A percentile compares a stretch with the other conserved stretches of the same genome.
Conservation (phyloP, 1,140 invertebrate species). For the Ericerus pela region DNA sequence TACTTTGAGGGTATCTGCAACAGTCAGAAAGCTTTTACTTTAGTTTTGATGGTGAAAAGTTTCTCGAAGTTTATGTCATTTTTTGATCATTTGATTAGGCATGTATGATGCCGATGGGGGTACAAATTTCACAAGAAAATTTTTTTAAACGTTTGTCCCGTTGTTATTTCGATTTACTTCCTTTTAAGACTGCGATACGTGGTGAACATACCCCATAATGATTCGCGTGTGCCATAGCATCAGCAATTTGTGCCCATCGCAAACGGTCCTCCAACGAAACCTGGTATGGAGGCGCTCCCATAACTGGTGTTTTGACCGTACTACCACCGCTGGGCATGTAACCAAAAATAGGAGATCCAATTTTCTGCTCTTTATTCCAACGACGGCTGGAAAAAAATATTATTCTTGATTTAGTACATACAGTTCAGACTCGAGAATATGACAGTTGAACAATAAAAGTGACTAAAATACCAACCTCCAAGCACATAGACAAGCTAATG, state of each 20-base stretch:
- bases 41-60: too few species aligned
- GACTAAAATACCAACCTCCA: slow-evolving; percentile 51
- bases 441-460: background rate
- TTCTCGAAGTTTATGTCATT: too few species aligned
- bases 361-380: slow-evolving; percentile 74
- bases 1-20: too few species aligned
- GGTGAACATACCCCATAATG: slow-evolving; percentile 57
- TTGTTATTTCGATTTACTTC: too few species aligned
- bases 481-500: slow-evolving; percentile 70
- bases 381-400: slow-evolving; percentile 45
- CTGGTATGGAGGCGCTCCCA: slow-evolving; percentile 37
- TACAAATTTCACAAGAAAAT: too few species aligned
- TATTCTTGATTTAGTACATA: too few species aligned
- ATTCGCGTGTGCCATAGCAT: slow-evolving; percentile 58
- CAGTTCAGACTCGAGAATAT: background rate
- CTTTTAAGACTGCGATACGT: too few species aligned
- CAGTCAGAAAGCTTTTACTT: too few species aligned
- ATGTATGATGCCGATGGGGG: too few species aligned
- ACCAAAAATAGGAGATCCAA: slow-evolving; percentile 64
- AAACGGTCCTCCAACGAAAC: slow-evolving; percentile 56
- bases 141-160: too few species aligned
- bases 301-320: slow-evolving; percentile 46
- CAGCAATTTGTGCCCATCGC: slow-evolving; percentile 69
- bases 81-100: too few species aligned
- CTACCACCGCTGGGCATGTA: slow-evolving; percentile 55